Base-by-base conservation (phyloP, 2,797 vertebrate genomes). In the Martes flavigula region DNA sequence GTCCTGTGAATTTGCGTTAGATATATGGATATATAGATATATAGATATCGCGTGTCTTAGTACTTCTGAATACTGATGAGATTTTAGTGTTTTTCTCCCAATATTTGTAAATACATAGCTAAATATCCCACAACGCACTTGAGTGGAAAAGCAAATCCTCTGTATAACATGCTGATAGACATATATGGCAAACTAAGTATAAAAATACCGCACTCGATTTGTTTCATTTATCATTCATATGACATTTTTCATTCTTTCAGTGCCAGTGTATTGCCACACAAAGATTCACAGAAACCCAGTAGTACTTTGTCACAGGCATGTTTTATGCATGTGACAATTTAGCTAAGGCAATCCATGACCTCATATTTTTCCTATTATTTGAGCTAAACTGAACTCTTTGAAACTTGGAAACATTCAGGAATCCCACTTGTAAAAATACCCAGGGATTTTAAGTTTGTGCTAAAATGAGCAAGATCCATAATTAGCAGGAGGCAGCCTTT, bases 371-470 rank as follows among this genome's bases (percentile, higher is more conserved):
- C 51, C 73, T 75, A 54, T 56, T 82, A 32, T 72, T 64, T 96
- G 87, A 96, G 58, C 15, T 84, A 64, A 84, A 66, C 3, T 30
- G 46, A 94, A 78, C 25, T 92, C 81, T 81, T 93, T 89, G 66
- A 91, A 83, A 94, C 48, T 84, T 77, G 62, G 84, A 87, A 91
- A 58, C n/a, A 20, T 30, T 89, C 48, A 84, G 54, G 78, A 94
- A 93, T 77, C 78, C 48, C 90, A 90, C 73, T 87, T 96, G 72
- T 86, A 83, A 96, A 97, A 96, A 86, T 70, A 92, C 23, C 64
- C 88, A 87, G 68, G 46, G 92, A 89, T 81, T 96, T 83, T n/a
- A 91, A 93, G 51, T 91, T 78, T 46, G 17, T 10, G 87, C 62
- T 82, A 54, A 91, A 72, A 8, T 43, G 60, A 85, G 54, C 38